Evolutionary conservation across 2,797 vertebrate species (phyloP).

Genomic region (Coccyzus lansbergi): DNA sequence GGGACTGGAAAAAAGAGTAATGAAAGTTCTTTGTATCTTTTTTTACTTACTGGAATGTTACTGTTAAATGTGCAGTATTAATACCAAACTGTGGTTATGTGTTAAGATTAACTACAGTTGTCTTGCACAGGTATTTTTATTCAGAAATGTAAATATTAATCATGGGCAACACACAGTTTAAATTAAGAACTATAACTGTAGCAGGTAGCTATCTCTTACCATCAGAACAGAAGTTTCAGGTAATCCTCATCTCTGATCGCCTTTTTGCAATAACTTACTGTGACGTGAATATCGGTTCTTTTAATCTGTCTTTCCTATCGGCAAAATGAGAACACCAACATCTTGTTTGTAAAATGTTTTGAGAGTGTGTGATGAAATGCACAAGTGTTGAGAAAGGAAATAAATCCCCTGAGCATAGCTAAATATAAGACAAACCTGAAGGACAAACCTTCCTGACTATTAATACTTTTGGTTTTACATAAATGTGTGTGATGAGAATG

Average conservation of each 20-base stretch:
- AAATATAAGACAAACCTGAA: not conserved
- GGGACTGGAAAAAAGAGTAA: not conserved
- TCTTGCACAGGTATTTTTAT: not conserved
- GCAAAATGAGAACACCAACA: not conserved
- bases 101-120: not conserved
- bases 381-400: not conserved
- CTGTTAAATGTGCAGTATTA: not conserved
- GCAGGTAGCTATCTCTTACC: not conserved
- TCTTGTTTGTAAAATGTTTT: not conserved
- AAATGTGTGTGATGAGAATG: not conserved
- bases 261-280: not conserved
- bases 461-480: not conserved
- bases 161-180: not conserved
- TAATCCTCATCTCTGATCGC: not conserved
- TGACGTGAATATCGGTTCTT: not conserved
- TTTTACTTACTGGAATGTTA: not conserved
- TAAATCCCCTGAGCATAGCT: not conserved
- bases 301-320: not conserved
- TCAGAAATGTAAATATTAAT: not conserved
- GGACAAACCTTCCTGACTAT: not conserved
- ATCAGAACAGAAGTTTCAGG: not conserved
- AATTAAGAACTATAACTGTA: not conserved
- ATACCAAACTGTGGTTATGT: not conserved
- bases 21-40: not conserved
- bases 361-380: not conserved